Evolutionary conservation across 2,113 vertebrate species (phyloP).

Genomic region (Centropristis striata): DNA sequence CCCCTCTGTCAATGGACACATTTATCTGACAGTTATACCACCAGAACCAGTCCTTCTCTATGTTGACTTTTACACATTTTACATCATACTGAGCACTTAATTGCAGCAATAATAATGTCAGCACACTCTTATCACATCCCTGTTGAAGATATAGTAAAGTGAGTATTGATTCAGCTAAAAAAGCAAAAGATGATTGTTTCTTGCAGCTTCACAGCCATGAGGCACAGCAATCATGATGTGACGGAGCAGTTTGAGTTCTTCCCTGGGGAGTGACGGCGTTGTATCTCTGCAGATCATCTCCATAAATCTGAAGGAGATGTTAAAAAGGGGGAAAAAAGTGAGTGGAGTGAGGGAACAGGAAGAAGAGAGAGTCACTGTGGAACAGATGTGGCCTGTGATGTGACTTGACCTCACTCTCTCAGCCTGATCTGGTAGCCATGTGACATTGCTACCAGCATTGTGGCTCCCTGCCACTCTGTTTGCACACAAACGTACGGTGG

Average conservation of each 20-base stretch:
- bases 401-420: conserved; percentile 6
- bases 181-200: background rate
- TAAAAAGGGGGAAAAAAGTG: background rate
- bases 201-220: background rate
- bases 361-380: conserved; percentile 5
- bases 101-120: conserved; percentile 26
- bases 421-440: background rate
- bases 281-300: background rate
- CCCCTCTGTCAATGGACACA: conserved; percentile 14
- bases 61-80: conserved; percentile 13
- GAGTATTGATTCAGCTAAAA: background rate
- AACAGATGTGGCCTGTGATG: conserved; percentile 40
- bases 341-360: background rate
- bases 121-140: background rate
- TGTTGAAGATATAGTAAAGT: background rate
- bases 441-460: conserved; percentile 7
- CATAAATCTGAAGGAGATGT: background rate
- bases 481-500: too few species aligned
- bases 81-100: background rate
- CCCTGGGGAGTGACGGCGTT: background rate
- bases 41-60: background rate
- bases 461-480: too few species aligned
- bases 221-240: background rate
- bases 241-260: background rate
- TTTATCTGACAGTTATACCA: conserved; percentile 34